Evolutionary conservation across 2,888 invertebrate genomes (phyloP).

Genomic region (Automeris io): DNA sequence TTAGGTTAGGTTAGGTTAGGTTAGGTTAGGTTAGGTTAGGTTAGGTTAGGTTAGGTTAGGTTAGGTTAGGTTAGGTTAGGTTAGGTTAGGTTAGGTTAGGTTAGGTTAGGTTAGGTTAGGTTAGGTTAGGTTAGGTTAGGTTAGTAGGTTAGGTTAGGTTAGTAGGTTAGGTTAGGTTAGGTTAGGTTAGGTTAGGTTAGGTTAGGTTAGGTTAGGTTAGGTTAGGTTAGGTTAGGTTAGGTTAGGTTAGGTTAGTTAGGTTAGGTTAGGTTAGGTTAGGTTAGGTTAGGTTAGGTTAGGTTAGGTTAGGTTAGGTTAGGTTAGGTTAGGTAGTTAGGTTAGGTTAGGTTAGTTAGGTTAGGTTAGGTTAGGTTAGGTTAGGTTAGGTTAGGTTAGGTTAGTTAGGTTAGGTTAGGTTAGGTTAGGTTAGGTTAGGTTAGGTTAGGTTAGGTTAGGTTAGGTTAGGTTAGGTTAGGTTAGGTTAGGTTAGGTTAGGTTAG

Average conservation of each 20-base stretch:
- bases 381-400: not conserved
- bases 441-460: conserved; percentile 10
- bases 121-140: conserved; percentile 12
- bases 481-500: conserved; percentile 10
- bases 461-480: conserved; percentile 8
- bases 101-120: conserved; percentile 12
- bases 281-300: conserved; percentile 16
- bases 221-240: conserved; percentile 11
- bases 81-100: conserved; percentile 4
- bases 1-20: conserved; percentile 1
- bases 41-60: conserved; percentile 11
- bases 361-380: conserved; percentile 11
- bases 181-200: conserved; percentile 22
- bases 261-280: conserved; percentile 17
- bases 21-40: conserved; percentile 5
- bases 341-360: too few species aligned
- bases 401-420: conserved; percentile 6
- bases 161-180: conserved; percentile 21
- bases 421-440: conserved; percentile 9
- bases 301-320: conserved; percentile 17
- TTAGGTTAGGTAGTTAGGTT: conserved; percentile 17
- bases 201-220: conserved; percentile 21
- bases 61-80: conserved; percentile 2
- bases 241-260: conserved; percentile 10
- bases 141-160: conserved; percentile 12